Percentiles rank a stretch among this genome's conserved stretches.
Conservation (phyloP, 2,797 vertebrate species). For the Spea hammondii region DNA sequence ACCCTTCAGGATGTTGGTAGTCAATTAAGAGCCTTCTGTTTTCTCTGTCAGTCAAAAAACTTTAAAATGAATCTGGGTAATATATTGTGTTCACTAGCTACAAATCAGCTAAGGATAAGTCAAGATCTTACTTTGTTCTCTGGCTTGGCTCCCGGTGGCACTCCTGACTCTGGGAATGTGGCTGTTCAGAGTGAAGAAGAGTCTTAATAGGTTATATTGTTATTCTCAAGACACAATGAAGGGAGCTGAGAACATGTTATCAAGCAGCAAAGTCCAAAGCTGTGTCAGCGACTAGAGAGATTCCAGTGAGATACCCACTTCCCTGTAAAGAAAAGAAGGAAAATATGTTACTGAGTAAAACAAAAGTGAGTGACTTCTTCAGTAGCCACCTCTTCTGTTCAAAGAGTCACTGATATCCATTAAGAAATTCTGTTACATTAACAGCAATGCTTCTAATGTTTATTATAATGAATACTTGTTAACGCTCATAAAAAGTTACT, state of each 20-base stretch:
- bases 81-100: background rate
- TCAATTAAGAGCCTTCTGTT: no score
- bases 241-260: constrained; percentile 8
- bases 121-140: constrained; percentile 21
- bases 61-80: no score
- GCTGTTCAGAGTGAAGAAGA: background rate
- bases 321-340: background rate
- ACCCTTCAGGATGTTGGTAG: no score
- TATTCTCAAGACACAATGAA: background rate
- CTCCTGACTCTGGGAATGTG: background rate
- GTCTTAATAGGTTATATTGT: constrained; percentile 1
- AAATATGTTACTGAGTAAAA: background rate
- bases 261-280: constrained; percentile 49
- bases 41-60: no score
- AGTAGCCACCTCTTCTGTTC: background rate
- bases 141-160: background rate
- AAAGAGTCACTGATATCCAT: background rate
- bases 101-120: background rate
- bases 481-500: no score
- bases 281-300: constrained; percentile 40
- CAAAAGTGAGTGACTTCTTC: background rate
- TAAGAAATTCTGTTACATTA: background rate
- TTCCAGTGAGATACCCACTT: constrained; percentile 13
- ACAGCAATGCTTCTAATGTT: no score
- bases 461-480: no score